These are phyloP conservation scores for Podilymbus podiceps DNA, from an alignment of 2,113 vertebrate genomes.

Conservation along the genomic window DNA sequence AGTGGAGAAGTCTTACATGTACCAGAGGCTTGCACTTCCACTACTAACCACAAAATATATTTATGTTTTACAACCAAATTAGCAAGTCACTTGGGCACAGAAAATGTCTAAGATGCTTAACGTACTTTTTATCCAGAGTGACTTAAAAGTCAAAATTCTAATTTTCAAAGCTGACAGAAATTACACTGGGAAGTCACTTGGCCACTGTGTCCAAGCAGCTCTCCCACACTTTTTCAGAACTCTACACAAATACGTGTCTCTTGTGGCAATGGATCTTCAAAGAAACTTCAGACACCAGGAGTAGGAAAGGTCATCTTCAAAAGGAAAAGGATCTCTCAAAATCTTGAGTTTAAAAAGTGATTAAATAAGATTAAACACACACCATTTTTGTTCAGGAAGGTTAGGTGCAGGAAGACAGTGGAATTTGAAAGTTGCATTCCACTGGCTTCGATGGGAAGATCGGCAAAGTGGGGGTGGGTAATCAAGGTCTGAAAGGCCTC, in stretches of 20 bases:
- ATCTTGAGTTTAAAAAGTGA: not conserved
- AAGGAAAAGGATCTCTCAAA: not conserved
- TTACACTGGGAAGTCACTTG: not conserved
- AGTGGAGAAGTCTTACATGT: not conserved
- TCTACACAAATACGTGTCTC: not conserved
- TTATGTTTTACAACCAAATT: not conserved
- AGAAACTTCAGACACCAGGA: not conserved
- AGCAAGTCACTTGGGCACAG: not conserved
- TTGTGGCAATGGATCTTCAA: not conserved
- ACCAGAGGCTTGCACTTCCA: not conserved
- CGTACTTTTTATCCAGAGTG: not conserved
- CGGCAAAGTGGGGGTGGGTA: not conserved
- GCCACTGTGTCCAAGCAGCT: not conserved
- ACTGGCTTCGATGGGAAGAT: not conserved
- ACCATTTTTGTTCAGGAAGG: not conserved
- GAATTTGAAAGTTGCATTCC: not conserved
- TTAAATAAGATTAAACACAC: not conserved
- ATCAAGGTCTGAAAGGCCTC: conserved; percentile 56
- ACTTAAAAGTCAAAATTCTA: not conserved
- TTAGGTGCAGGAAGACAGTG: not conserved
- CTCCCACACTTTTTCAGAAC: not conserved
- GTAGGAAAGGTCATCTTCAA: not conserved
- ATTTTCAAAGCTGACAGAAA: not conserved
- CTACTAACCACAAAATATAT: not conserved
- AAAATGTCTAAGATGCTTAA: not conserved